These are phyloP conservation scores for Caenorhabditis sp. DNA, from an alignment of 2,888 invertebrate species.

Conservation along the genomic window DNA sequence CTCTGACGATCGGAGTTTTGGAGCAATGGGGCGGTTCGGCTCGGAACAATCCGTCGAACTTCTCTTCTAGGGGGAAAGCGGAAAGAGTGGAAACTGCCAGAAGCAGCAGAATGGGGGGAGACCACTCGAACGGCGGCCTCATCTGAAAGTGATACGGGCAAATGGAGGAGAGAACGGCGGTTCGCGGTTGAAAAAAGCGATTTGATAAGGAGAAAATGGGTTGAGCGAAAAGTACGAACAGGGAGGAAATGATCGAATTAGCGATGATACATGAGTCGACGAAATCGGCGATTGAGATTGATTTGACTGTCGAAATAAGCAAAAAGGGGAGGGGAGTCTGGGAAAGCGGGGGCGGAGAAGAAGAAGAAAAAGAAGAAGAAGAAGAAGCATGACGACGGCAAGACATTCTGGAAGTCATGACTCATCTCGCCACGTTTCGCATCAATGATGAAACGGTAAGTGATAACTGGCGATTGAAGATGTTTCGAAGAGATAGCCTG, in stretches of 20 bases:
- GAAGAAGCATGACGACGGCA: neutral
- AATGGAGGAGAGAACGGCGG: constrained; percentile 16
- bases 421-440: neutral
- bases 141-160: constrained; percentile 22
- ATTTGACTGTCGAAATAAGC: constrained; percentile 44
- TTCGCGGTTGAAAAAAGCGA: constrained; percentile 23
- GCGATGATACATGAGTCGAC: constrained; percentile 38
- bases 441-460: neutral
- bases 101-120: constrained; percentile 18
- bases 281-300: constrained; percentile 27
- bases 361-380: neutral
- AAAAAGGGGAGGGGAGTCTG: constrained; percentile 16
- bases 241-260: constrained; percentile 37
- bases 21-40: constrained; percentile 70
- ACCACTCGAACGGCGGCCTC: constrained; percentile 43
- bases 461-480: constrained; percentile 14
- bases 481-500: neutral
- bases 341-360: constrained; percentile 4
- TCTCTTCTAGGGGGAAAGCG: constrained; percentile 43
- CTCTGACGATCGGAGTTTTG: constrained; percentile 64
- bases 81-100: neutral
- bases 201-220: constrained; percentile 29
- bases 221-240: constrained; percentile 32
- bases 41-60: constrained; percentile 61
- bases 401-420: neutral